phyloP scores from a whole-genome alignment of 2,113 vertebrate species.

The Craseonycteris thonglongyai region DNA sequence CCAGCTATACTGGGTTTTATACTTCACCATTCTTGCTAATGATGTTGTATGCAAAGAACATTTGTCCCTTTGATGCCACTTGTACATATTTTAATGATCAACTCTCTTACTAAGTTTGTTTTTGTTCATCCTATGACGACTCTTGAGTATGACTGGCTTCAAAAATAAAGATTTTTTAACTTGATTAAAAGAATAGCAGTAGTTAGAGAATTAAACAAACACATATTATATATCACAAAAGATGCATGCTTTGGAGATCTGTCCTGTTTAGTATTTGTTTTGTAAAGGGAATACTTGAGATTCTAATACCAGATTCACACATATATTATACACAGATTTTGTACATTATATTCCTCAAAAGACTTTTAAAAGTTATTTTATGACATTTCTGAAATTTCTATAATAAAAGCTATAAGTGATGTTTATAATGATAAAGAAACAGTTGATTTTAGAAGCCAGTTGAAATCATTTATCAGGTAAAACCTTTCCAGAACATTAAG shows the following conservation, averaged over 20 bases:
- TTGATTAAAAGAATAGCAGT: background rate
- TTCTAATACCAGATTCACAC: background rate
- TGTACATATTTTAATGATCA: background rate
- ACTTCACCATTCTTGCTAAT: background rate
- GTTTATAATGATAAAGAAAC: conserved; percentile 34
- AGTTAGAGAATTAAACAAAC: background rate
- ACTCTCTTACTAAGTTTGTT: background rate
- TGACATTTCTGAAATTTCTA: conserved; percentile 14
- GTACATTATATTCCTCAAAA: background rate
- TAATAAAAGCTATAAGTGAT: conserved; percentile 31
- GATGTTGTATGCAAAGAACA: background rate
- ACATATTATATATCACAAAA: background rate
- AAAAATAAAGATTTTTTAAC: background rate
- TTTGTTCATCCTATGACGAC: background rate
- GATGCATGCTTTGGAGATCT: background rate
- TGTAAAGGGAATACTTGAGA: background rate
- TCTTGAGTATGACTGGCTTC: background rate
- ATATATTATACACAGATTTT: background rate
- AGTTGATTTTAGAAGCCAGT: background rate
- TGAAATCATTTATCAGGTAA: conserved; percentile 21
- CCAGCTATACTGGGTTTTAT: background rate
- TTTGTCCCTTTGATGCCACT: background rate
- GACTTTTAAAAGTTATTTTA: background rate
- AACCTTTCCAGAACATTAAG: background rate
- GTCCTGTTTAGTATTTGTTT: background rate